These are phyloP conservation scores for Homarus gammarus DNA, from an alignment of 2,888 invertebrate species.

Conservation along the genomic window DNA sequence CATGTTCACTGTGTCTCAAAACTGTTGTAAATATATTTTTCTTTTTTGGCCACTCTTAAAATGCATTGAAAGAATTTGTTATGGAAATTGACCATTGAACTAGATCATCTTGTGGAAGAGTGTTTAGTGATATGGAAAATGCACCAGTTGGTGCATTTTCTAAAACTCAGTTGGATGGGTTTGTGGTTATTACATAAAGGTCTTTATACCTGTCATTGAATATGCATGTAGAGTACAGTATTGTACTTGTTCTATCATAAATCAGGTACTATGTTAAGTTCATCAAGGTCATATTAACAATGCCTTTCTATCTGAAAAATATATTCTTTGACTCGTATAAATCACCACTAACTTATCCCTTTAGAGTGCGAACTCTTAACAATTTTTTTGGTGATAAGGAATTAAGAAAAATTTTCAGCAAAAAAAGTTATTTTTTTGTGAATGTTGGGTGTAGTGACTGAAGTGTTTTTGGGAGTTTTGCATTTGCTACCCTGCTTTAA, in stretches of 20 bases:
- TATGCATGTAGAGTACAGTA: not conserved
- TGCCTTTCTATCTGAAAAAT: not conserved
- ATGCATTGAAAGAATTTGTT: not conserved
- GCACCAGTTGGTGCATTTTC: not conserved
- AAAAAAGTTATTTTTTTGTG: not conserved
- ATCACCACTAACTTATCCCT: not conserved
- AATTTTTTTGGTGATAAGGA: no score
- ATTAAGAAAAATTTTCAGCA: no score
- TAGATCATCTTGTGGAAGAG: not conserved
- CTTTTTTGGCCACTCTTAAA: not conserved
- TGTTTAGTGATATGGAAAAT: not conserved
- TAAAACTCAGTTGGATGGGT: not conserved
- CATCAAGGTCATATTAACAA: not conserved
- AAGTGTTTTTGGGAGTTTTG: not conserved
- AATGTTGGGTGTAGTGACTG: not conserved
- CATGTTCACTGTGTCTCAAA: not conserved
- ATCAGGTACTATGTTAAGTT: not conserved
- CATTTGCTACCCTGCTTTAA: not conserved
- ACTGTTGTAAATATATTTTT: not conserved
- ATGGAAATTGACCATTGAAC: not conserved
- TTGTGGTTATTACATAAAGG: not conserved
- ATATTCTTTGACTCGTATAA: not conserved
- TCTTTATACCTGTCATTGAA: not conserved
- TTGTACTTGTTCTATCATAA: not conserved
- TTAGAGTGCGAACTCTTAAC: not conserved